Conservation (phyloP, 2,888 invertebrate species). For the Lissonota sp. region DNA sequence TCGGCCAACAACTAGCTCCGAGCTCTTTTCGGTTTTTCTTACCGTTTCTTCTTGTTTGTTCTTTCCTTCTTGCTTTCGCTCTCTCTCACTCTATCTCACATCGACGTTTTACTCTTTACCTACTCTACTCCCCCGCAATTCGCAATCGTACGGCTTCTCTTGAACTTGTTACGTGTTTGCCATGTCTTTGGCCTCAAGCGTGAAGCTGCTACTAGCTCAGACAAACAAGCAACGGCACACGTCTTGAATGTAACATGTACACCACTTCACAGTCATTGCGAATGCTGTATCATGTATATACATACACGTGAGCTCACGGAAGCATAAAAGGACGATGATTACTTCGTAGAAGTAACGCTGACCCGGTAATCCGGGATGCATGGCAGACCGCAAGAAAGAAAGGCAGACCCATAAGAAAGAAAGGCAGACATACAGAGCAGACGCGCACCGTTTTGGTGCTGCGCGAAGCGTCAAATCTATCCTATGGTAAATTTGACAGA, state of each 20-base stretch:
- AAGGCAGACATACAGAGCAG: constrained; percentile 31
- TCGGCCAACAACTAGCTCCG: constrained; percentile 33
- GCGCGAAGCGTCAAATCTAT: no score
- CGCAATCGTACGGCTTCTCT: constrained; percentile 34
- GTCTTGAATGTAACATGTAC: constrained; percentile 18
- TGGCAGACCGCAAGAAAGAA: constrained; percentile 62
- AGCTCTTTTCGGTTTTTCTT: neutral
- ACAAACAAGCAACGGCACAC: constrained; percentile 50
- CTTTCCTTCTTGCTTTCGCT: constrained; percentile 50
- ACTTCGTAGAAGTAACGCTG: constrained; percentile 67
- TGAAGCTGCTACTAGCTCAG: constrained; percentile 45
- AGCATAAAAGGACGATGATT: constrained; percentile 64
- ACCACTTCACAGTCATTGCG: neutral
- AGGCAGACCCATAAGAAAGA: constrained; percentile 60
- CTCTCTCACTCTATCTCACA: constrained; percentile 9
- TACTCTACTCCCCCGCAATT: constrained; percentile 50
- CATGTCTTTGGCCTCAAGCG: constrained; percentile 52
- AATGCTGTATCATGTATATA: neutral
- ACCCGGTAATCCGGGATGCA: constrained; percentile 69
- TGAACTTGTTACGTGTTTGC: constrained; percentile 42
- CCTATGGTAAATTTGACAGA: no score
- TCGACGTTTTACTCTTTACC: constrained; percentile 10
- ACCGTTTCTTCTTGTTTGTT: constrained; percentile 22
- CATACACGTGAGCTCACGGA: constrained; percentile 40
- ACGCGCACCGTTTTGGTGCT: no score